A percentile compares a stretch with the other conserved stretches of the same genome.
These are phyloP conservation scores for Brachionus rotundiformis DNA, from an alignment of 1,140 invertebrate species.

Conservation along the genomic window DNA sequence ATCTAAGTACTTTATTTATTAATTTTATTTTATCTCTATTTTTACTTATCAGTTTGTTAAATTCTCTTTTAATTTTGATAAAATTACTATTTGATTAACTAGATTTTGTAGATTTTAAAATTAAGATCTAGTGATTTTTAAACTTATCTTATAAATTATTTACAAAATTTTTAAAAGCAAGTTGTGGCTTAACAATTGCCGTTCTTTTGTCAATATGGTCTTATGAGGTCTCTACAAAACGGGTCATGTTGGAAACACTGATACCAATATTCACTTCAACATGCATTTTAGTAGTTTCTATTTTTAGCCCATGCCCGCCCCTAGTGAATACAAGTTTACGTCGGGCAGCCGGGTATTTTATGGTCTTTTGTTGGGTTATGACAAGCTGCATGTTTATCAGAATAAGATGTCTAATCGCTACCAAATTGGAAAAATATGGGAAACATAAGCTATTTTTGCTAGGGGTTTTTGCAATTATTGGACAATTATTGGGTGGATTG, in stretches of 20 bases:
- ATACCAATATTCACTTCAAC: not conserved
- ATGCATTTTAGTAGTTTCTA: not conserved
- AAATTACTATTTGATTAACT: no score
- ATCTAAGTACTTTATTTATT: constrained; percentile 30
- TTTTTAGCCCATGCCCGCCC: constrained; percentile 23
- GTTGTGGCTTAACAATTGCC: constrained; percentile 32
- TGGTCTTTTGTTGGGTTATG: constrained; percentile 43
- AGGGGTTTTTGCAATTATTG: constrained; percentile 34
- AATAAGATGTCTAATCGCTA: constrained; percentile 43
- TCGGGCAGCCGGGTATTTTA: not conserved
- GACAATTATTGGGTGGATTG: constrained; percentile 37
- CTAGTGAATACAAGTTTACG: not conserved
- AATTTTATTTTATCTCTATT: not conserved
- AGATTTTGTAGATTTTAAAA: no score
- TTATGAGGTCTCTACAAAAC: constrained; percentile 20
- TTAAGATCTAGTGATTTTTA: not conserved
- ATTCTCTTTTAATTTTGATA: no score
- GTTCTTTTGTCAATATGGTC: constrained; percentile 41
- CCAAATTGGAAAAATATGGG: constrained; percentile 32
- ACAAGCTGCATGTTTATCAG: constrained; percentile 7
- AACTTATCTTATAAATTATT: not conserved
- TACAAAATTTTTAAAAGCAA: not conserved
- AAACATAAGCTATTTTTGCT: not conserved
- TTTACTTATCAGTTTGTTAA: no score
- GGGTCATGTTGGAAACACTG: not conserved